A percentile compares a stretch with the other conserved stretches of the same genome.
These are phyloP conservation scores for Dromius quadrimaculatus DNA, from an alignment of 2,888 invertebrate genomes.

Conservation along the genomic window DNA sequence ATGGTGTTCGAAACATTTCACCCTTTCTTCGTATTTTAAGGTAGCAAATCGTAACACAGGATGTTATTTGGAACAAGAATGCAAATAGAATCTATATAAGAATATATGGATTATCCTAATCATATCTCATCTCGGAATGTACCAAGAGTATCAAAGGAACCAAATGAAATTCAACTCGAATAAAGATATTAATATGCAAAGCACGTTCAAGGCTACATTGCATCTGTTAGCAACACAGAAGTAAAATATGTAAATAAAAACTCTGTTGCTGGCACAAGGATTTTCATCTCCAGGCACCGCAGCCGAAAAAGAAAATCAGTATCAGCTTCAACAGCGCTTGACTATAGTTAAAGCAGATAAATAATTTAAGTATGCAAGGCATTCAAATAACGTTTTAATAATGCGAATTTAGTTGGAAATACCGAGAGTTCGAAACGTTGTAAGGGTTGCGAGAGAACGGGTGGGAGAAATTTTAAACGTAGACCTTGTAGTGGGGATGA, in stretches of 20 bases:
- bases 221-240: conserved; percentile 12
- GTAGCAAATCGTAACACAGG: no score
- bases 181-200: conserved; percentile 38
- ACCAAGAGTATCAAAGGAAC: background rate
- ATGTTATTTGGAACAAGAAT: no score
- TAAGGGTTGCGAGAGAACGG: conserved; percentile 6
- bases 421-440: conserved; percentile 47
- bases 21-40: no score
- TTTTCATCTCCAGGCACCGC: conserved; percentile 31
- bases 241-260: conserved; percentile 48
- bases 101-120: no score
- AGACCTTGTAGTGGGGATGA: background rate
- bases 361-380: conserved; percentile 52
- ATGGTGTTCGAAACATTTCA: no score
- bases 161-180: background rate
- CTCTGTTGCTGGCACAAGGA: conserved; percentile 12
- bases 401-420: conserved; percentile 52
- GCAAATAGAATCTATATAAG: no score
- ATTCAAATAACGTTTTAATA: conserved; percentile 52
- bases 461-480: background rate
- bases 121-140: no score
- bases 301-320: background rate
- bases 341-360: conserved; percentile 42
- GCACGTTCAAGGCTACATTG: conserved; percentile 8
- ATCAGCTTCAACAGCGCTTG: background rate